phyloP scores from a whole-genome alignment of 2,888 invertebrate species.

The Volucella bombylans region DNA sequence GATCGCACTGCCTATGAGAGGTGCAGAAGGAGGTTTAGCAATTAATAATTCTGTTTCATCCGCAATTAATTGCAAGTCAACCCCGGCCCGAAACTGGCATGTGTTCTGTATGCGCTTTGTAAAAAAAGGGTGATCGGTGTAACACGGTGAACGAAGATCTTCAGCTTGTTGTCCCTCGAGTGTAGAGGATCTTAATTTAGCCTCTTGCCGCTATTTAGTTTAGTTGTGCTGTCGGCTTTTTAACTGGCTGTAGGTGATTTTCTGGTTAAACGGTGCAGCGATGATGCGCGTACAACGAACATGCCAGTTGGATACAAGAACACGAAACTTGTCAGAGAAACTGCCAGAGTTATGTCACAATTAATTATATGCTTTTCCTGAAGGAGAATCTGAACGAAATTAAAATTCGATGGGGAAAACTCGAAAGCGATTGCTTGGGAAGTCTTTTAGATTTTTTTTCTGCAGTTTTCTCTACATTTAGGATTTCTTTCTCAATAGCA shows the following conservation, averaged over 20 bases:
- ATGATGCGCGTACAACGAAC: slow-evolving; percentile 70
- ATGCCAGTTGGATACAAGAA: slow-evolving; percentile 68
- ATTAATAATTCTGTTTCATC: slow-evolving; percentile 81
- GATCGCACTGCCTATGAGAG: slow-evolving; percentile 21
- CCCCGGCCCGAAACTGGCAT: slow-evolving; percentile 75
- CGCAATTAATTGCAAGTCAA: slow-evolving; percentile 81
- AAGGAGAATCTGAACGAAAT: slow-evolving; percentile 54
- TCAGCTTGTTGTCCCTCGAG: slow-evolving; percentile 20
- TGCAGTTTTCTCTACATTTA: no score
- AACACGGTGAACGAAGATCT: slow-evolving; percentile 55
- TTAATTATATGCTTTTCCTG: slow-evolving; percentile 65
- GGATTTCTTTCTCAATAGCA: no score
- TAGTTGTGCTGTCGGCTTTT: slow-evolving; percentile 66
- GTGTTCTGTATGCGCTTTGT: slow-evolving; percentile 34
- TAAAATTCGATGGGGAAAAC: slow-evolving; percentile 28
- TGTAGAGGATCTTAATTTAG: slow-evolving; percentile 71
- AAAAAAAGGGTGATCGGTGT: slow-evolving; percentile 33
- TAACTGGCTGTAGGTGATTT: slow-evolving; percentile 73
- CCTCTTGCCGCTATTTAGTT: slow-evolving; percentile 33
- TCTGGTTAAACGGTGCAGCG: slow-evolving; percentile 72
- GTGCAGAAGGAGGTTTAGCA: slow-evolving; percentile 74
- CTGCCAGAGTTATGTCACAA: slow-evolving; percentile 73
- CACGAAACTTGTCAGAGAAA: slow-evolving; percentile 72
- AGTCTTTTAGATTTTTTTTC: no score
- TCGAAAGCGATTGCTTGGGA: slow-evolving; percentile 2